phyloP scores from a whole-genome alignment of 2,888 invertebrate genomes.

The Drosophila fulvimacula region DNA sequence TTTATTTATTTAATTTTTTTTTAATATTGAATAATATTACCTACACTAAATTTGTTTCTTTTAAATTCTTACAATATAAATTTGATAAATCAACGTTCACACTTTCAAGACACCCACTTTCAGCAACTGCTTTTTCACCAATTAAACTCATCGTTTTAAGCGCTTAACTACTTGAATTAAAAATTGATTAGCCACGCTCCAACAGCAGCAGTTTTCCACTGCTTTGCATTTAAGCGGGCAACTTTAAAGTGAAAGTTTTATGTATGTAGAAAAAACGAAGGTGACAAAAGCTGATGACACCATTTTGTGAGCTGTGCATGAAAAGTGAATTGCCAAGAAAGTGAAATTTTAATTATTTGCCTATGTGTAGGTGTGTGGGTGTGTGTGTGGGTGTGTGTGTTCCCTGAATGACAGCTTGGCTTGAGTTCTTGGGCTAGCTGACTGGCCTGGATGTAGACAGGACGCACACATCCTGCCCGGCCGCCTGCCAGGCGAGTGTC shows the following conservation, averaged over 20 bases:
- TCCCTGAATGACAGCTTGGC: constrained; percentile 72
- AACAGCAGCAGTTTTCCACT: constrained; percentile 1
- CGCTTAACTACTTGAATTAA: neutral
- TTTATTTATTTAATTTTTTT: too few relatives aligned
- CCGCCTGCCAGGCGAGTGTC: constrained; percentile 60
- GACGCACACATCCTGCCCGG: constrained; percentile 59
- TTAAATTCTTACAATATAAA: too few relatives aligned
- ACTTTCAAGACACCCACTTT: neutral
- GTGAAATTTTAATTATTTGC: constrained; percentile 83
- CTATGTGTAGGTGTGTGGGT: constrained; percentile 31
- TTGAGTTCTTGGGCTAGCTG: constrained; percentile 47
- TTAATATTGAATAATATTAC: too few relatives aligned
- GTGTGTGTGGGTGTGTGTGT: constrained; percentile 19
- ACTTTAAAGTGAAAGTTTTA: constrained; percentile 35
- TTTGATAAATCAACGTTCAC: too few relatives aligned
- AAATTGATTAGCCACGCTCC: neutral
- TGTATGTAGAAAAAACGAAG: constrained; percentile 30
- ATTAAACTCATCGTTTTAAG: neutral
- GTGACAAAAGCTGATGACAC: constrained; percentile 71
- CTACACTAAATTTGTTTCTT: too few relatives aligned
- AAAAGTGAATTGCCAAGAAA: constrained; percentile 81
- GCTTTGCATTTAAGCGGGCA: constrained; percentile 1
- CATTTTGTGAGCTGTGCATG: constrained; percentile 56
- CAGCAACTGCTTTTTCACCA: neutral
- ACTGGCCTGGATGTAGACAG: constrained; percentile 74